These are phyloP conservation scores for Oscheius sp. DNA, from an alignment of 2,888 invertebrate genomes.

Conservation along the genomic window DNA sequence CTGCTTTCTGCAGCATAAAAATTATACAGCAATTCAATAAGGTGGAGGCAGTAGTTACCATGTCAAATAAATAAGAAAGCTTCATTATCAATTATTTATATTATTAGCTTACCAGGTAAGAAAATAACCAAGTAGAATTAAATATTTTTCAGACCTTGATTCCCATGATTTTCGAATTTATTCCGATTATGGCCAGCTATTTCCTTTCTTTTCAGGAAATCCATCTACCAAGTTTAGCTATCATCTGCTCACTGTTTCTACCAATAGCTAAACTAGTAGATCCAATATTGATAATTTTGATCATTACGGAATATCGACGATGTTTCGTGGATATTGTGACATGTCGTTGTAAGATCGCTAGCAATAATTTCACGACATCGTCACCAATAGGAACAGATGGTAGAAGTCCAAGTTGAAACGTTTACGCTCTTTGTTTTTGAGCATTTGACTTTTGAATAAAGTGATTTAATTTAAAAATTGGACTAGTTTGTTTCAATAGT, in stretches of 20 bases:
- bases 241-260: background rate
- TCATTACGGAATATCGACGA: background rate
- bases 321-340: background rate
- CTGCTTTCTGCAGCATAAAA: constrained; percentile 8
- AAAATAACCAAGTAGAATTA: background rate
- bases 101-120: constrained; percentile 6
- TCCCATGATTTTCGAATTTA: background rate
- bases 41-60: no score
- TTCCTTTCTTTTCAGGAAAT: background rate
- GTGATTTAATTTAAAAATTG: no score
- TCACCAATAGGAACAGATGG: no score
- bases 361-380: no score
- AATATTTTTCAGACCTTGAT: background rate
- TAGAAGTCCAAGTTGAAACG: no score
- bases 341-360: no score
- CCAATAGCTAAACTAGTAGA: background rate
- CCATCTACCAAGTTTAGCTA: background rate
- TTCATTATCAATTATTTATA: background rate
- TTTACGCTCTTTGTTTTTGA: no score
- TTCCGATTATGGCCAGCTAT: background rate
- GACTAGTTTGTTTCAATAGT: no score
- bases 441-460: no score
- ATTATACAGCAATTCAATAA: background rate
- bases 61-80: no score
- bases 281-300: background rate